These are phyloP conservation scores for Macrochelys suwanniensis DNA, from an alignment of 2,797 vertebrate genomes.

Conservation along the genomic window DNA sequence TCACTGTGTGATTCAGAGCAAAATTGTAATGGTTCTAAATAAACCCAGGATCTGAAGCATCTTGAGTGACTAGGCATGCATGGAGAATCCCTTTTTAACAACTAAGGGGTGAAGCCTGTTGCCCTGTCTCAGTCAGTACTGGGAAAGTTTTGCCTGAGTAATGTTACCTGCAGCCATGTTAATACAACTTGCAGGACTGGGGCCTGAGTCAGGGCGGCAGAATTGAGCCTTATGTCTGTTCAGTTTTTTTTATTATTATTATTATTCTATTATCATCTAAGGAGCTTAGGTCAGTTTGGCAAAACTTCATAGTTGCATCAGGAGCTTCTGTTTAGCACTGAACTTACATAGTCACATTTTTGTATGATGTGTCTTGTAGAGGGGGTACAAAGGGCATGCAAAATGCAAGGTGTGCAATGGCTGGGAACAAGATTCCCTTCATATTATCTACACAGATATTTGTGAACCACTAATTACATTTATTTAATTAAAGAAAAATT, in stretches of 20 bases:
- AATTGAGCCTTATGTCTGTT: neutral
- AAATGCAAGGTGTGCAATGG: neutral
- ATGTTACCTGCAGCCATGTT: neutral
- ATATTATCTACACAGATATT: neutral
- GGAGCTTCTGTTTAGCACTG: constrained; percentile 17
- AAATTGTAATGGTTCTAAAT: neutral
- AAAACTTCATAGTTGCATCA: neutral
- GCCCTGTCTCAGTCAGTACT: neutral
- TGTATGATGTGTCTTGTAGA: neutral
- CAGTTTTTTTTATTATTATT: neutral
- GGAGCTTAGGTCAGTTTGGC: constrained; percentile 9
- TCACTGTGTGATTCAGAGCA: neutral
- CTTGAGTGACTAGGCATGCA: neutral
- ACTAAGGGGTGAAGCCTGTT: neutral
- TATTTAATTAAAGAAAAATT: constrained; percentile 16
- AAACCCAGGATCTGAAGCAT: neutral
- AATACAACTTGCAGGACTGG: neutral
- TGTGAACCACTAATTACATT: constrained; percentile 35
- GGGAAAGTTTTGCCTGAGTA: neutral
- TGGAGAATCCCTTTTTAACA: neutral
- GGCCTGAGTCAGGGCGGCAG: neutral
- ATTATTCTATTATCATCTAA: constrained; percentile 23
- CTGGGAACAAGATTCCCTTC: neutral
- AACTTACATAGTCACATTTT: neutral
- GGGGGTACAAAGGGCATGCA: neutral